phyloP scores from a whole-genome alignment of 2,113 vertebrate species.

The Misgurnus anguillicaudatus region DNA sequence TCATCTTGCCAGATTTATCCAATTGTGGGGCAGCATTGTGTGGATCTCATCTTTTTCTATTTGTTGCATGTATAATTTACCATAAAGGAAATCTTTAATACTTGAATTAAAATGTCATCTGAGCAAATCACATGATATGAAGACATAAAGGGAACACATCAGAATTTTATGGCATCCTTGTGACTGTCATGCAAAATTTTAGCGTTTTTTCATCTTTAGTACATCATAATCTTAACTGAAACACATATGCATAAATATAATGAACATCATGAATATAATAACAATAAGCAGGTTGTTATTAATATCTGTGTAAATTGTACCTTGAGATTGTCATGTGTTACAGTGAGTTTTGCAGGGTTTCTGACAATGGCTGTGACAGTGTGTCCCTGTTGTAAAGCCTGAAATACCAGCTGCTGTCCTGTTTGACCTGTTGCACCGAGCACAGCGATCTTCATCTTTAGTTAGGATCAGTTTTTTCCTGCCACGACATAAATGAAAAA shows the following conservation, averaged over 20 bases:
- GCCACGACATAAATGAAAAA: background rate
- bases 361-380: conserved; percentile 76
- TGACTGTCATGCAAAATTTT: background rate
- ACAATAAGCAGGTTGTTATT: background rate
- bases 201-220: background rate
- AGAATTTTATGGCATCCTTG: conserved; percentile 2
- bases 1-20: too few species aligned
- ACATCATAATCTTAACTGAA: background rate
- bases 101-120: too few species aligned
- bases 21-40: background rate
- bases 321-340: conserved; percentile 77
- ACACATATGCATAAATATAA: background rate
- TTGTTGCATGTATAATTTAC: background rate
- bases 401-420: conserved; percentile 71
- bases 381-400: conserved; percentile 78
- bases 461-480: background rate
- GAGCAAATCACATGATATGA: conserved; percentile 15
- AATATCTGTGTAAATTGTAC: conserved; percentile 48
- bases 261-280: background rate
- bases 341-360: conserved; percentile 69
- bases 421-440: conserved; percentile 81
- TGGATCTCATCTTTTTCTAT: background rate
- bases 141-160: background rate
- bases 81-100: background rate
- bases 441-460: conserved; percentile 75